Evolutionary conservation across 2,113 vertebrate genomes (phyloP).

Genomic region (Indicator indicator): DNA sequence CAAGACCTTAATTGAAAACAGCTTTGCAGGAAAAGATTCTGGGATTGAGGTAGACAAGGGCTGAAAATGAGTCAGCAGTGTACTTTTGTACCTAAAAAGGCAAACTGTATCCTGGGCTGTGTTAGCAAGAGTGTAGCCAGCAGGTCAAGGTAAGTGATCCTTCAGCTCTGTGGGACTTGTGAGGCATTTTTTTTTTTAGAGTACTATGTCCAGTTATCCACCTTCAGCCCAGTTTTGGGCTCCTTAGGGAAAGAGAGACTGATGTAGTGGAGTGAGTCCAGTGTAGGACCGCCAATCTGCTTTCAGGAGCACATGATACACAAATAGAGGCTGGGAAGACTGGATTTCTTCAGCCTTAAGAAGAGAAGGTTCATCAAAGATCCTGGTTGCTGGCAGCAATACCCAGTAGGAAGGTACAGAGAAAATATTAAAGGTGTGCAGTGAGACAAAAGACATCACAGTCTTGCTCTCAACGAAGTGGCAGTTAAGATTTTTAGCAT

Average conservation of each 20-base stretch:
- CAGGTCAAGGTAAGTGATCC: neutral
- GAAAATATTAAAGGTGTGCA: neutral
- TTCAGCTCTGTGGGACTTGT: neutral
- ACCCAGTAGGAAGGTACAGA: too few relatives aligned
- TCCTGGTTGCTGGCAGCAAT: neutral
- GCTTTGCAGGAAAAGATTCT: neutral
- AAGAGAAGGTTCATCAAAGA: neutral
- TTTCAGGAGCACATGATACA: fast-evolving
- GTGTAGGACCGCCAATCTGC: neutral
- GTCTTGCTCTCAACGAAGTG: neutral
- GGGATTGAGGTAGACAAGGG: neutral
- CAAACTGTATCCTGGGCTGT: neutral
- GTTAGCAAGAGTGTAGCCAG: neutral
- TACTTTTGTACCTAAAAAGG: neutral
- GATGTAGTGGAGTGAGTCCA: neutral
- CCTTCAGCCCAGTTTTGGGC: neutral
- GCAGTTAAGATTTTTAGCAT: neutral
- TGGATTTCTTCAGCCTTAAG: neutral
- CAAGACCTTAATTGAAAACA: neutral
- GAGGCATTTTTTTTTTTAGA: neutral
- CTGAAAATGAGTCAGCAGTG: neutral
- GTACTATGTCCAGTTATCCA: neutral
- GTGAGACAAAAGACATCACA: neutral
- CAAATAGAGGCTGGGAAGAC: neutral
- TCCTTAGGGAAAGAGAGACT: neutral